Evolutionary conservation across 2,797 vertebrate species (phyloP).

Genomic region (Monodelphis domestica): DNA sequence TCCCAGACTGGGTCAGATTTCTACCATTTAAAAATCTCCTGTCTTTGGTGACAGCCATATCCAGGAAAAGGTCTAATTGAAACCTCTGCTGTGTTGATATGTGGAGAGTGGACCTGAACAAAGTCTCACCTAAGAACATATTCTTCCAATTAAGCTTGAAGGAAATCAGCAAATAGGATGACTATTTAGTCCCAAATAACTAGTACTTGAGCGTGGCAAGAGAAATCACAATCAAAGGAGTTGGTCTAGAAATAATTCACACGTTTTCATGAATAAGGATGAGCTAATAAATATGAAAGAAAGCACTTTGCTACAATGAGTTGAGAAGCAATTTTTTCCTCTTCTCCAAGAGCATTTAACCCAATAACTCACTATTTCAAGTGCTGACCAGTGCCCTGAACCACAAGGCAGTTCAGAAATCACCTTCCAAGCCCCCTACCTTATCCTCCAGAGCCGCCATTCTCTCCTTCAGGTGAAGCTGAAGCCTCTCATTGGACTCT

Average conservation of each 20-base stretch:
- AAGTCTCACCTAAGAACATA: background rate
- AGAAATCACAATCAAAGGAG: too few species aligned
- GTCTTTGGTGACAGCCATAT: background rate
- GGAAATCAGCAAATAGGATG: background rate
- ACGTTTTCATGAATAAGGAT: accelerated
- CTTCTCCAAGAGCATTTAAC: background rate
- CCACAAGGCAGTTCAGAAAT: accelerated
- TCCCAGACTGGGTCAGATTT: background rate
- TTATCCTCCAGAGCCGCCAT: conserved; percentile 98
- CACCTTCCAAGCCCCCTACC: conserved; percentile 78
- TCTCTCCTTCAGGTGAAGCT: conserved; percentile 97
- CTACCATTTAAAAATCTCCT: background rate
- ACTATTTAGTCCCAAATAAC: background rate
- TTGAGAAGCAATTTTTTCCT: background rate
- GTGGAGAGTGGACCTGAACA: background rate
- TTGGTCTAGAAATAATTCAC: background rate
- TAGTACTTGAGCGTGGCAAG: background rate
- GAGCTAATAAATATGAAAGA: background rate
- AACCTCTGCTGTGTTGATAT: background rate
- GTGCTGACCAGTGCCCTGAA: accelerated
- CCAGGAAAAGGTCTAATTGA: too few species aligned
- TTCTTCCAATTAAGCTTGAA: background rate
- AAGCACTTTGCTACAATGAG: background rate
- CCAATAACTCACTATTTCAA: accelerated
- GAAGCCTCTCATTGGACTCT: conserved; percentile 97